These are phyloP conservation scores for Caenorhabditis sp. DNA, from an alignment of 2,888 invertebrate genomes.

Conservation along the genomic window DNA sequence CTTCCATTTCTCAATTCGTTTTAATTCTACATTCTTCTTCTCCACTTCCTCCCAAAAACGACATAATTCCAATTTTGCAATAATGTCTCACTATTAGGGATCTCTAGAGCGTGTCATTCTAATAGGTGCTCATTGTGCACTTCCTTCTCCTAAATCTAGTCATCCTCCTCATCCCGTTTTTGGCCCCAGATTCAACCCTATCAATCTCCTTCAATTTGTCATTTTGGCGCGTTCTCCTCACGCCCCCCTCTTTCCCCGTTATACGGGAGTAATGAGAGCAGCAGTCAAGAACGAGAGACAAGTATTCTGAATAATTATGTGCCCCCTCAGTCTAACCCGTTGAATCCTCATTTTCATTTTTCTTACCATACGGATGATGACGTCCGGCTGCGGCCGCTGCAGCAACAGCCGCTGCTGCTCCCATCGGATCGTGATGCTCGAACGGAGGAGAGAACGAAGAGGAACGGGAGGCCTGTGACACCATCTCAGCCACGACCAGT, in stretches of 20 bases:
- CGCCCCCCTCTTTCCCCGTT: too few relatives aligned
- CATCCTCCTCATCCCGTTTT: background rate
- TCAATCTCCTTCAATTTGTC: constrained; percentile 60
- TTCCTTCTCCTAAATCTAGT: constrained; percentile 6
- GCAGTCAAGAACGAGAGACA: background rate
- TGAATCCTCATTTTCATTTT: constrained; percentile 11
- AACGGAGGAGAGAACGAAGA: constrained; percentile 18
- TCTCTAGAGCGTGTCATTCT: constrained; percentile 16
- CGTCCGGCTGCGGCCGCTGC: constrained; percentile 37
- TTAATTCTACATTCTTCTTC: too few relatives aligned
- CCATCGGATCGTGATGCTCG: constrained; percentile 41
- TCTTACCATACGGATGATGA: constrained; percentile 64
- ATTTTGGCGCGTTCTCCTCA: constrained; percentile 23
- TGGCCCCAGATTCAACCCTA: constrained; percentile 14
- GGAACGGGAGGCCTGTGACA: constrained; percentile 32
- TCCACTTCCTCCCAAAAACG: too few relatives aligned
- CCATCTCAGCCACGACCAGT: constrained; percentile 35
- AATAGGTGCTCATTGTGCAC: constrained; percentile 41
- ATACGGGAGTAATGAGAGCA: constrained; percentile 18
- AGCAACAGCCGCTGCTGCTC: constrained; percentile 22
- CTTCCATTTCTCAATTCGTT: too few relatives aligned
- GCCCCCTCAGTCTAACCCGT: background rate
- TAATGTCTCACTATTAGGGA: background rate
- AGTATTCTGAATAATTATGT: constrained; percentile 29
- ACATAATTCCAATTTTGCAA: background rate